phyloP scores from a whole-genome alignment of 2,797 vertebrate genomes.

The Graptemys geographica region DNA sequence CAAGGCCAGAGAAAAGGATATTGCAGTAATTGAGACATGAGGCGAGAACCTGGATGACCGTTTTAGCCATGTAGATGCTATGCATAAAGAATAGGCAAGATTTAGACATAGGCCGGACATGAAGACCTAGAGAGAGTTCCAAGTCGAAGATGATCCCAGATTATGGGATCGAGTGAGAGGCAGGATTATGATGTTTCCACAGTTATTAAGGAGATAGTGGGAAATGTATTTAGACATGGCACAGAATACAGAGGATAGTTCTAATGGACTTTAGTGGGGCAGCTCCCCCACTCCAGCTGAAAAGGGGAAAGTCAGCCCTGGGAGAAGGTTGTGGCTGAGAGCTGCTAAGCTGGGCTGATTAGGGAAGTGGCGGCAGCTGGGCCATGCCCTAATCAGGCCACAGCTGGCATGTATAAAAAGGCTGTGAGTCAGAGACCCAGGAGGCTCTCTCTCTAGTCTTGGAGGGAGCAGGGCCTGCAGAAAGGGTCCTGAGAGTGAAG shows the following conservation, averaged over 20 bases:
- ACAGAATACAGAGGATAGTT: background rate
- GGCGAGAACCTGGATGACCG: background rate
- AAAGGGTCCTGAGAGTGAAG: too few species aligned
- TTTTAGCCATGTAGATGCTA: background rate
- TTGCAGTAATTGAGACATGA: background rate
- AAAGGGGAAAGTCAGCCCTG: too few species aligned
- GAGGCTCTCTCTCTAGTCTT: too few species aligned
- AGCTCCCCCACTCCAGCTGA: too few species aligned
- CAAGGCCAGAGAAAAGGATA: background rate
- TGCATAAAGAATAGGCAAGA: background rate
- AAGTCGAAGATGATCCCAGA: background rate
- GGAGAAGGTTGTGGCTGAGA: too few species aligned
- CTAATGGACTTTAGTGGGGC: background rate
- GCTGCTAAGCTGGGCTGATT: too few species aligned
- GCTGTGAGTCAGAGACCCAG: too few species aligned
- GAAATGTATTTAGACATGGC: background rate
- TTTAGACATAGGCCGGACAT: background rate
- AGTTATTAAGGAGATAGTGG: background rate
- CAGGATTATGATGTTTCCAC: background rate
- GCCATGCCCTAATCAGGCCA: too few species aligned
- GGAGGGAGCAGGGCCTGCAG: too few species aligned
- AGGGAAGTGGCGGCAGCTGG: too few species aligned
- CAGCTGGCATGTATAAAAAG: too few species aligned
- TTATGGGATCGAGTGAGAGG: background rate
- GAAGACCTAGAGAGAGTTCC: background rate